These are phyloP conservation scores for Poeciliopsis turneri DNA, from an alignment of 2,797 vertebrate species.

Conservation along the genomic window DNA sequence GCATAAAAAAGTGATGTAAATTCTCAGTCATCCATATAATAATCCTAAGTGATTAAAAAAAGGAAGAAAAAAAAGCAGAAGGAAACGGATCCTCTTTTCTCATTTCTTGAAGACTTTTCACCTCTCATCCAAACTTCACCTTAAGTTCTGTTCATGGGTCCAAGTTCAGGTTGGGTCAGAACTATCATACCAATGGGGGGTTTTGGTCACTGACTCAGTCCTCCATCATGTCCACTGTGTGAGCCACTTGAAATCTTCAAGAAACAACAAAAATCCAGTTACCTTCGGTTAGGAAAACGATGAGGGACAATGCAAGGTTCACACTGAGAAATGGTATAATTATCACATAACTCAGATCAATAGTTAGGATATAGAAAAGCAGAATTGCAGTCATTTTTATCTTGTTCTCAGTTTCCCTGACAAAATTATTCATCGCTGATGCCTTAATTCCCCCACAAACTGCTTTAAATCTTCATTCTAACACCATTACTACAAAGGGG, in stretches of 20 bases:
- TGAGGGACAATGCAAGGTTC: neutral
- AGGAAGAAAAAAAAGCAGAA: neutral
- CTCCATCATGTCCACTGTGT: neutral
- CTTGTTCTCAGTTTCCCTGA: neutral
- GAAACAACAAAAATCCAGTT: neutral
- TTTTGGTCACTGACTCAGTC: neutral
- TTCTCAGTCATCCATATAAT: neutral
- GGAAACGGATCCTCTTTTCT: neutral
- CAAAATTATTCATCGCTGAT: neutral
- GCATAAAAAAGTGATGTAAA: neutral
- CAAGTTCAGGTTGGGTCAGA: neutral
- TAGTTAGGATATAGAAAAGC: neutral
- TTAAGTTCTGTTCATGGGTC: neutral
- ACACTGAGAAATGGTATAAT: neutral
- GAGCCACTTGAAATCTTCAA: neutral
- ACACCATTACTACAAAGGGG: slow-evolving; percentile 25
- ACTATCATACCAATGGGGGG: neutral
- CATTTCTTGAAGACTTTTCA: neutral
- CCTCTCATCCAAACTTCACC: neutral
- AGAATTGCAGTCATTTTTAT: neutral
- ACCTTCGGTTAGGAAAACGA: neutral
- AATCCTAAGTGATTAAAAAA: neutral
- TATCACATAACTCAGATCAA: neutral
- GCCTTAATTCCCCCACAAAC: neutral
- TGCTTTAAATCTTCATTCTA: slow-evolving; percentile 1